Evolutionary conservation across 2,797 vertebrate species (phyloP).

Genomic region (Pelodytes ibericus): DNA sequence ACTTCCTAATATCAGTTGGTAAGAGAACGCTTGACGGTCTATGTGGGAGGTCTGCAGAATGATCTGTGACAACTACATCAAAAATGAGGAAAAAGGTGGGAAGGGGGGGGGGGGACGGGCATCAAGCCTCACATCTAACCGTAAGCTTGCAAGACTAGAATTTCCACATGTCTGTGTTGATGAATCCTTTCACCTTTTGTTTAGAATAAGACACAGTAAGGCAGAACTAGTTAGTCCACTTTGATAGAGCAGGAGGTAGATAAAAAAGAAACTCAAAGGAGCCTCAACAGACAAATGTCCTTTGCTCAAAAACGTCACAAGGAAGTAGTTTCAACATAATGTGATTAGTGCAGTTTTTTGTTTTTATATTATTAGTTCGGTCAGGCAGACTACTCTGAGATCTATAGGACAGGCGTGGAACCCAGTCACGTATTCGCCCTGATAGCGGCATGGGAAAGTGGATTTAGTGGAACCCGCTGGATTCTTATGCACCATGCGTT

Average conservation of each 20-base stretch:
- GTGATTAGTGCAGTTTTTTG: constrained; percentile 14
- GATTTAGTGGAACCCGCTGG: not conserved
- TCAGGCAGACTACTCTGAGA: not conserved
- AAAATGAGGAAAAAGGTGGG: too few species aligned
- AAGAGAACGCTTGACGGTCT: too few species aligned
- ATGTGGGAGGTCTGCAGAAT: too few species aligned
- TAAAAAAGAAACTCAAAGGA: not conserved
- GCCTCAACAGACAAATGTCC: not conserved
- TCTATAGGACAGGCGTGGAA: not conserved
- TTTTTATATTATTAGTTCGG: not conserved
- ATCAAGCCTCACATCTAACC: too few species aligned
- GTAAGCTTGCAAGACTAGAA: constrained; percentile 4
- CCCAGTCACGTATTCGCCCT: not conserved
- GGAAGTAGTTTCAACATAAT: constrained; percentile 36
- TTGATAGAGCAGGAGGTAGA: not conserved
- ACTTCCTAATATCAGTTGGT: too few species aligned
- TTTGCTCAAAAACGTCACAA: constrained; percentile 7
- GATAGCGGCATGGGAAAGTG: not conserved
- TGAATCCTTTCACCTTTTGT: constrained; percentile 26
- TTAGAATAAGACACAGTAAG: not conserved
- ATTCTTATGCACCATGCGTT: not conserved
- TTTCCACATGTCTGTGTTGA: not conserved
- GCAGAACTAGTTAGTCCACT: constrained; percentile 28
- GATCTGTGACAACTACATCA: too few species aligned
- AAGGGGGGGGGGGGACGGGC: too few species aligned